phyloP scores from a whole-genome alignment of 2,888 invertebrate genomes.

The Ommatoiulus sabulosus region DNA sequence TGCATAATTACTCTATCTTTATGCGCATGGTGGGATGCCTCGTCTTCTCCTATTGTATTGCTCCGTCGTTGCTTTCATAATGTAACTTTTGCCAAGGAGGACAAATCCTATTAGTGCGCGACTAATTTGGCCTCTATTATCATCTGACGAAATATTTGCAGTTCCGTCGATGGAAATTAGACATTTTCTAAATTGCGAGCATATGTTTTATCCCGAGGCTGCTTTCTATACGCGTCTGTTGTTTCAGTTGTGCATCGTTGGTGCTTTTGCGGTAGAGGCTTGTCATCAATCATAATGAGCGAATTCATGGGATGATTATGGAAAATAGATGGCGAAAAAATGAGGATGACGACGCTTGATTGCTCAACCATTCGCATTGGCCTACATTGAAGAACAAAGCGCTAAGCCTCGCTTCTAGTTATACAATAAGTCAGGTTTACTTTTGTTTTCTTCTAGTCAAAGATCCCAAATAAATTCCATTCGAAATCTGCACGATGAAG shows the following conservation, averaged over 20 bases:
- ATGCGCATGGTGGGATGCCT: neutral
- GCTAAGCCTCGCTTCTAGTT: neutral
- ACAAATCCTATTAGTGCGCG: slow-evolving; percentile 44
- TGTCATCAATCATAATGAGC: slow-evolving; percentile 41
- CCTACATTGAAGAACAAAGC: slow-evolving; percentile 34
- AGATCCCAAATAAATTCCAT: neutral
- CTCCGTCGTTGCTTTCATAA: neutral
- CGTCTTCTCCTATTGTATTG: slow-evolving; percentile 21
- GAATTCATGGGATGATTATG: slow-evolving; percentile 33
- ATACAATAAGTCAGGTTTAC: neutral
- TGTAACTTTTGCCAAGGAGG: neutral
- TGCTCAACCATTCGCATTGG: slow-evolving; percentile 5
- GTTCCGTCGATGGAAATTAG: slow-evolving; percentile 44
- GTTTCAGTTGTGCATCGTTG: neutral
- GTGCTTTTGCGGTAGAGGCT: neutral
- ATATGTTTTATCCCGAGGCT: slow-evolving; percentile 36
- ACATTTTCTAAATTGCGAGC: slow-evolving; percentile 25
- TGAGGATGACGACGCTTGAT: slow-evolving; percentile 38
- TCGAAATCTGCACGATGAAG: neutral
- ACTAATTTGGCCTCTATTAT: slow-evolving; percentile 45
- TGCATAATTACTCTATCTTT: slow-evolving; percentile 38
- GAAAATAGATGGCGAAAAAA: neutral
- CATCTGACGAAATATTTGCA: slow-evolving; percentile 39
- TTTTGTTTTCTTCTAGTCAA: neutral
- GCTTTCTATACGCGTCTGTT: neutral